These are phyloP conservation scores for Macaca nemestrina DNA, from an alignment of 2,113 vertebrate species.

Conservation along the genomic window DNA sequence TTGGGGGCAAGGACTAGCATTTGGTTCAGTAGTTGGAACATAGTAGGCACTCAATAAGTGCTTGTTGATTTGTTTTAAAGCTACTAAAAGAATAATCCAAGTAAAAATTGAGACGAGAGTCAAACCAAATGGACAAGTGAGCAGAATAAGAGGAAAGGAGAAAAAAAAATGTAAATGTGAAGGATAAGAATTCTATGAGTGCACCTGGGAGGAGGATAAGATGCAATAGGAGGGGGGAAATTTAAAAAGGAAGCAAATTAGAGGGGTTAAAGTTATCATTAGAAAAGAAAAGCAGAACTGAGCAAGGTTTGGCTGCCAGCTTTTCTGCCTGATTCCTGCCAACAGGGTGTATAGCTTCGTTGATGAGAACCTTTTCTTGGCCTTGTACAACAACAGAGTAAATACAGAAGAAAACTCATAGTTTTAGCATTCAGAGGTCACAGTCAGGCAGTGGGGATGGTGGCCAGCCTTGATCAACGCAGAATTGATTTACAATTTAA, in stretches of 20 bases:
- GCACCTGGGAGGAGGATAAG: background rate
- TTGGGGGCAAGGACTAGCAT: background rate
- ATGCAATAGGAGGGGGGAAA: background rate
- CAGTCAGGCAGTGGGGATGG: slow-evolving; percentile 10
- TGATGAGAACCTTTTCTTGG: slow-evolving; percentile 47
- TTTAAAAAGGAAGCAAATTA: slow-evolving; percentile 37
- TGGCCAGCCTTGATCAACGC: slow-evolving; percentile 65
- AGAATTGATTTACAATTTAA: slow-evolving; percentile 73
- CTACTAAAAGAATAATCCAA: slow-evolving; percentile 35
- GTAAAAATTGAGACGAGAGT: background rate
- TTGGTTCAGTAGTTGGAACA: background rate
- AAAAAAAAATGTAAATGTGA: background rate
- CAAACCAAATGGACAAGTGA: background rate
- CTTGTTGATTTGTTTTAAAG: background rate
- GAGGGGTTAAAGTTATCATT: slow-evolving; percentile 43
- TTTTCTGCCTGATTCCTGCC: slow-evolving; percentile 56
- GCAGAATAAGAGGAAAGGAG: slow-evolving; percentile 11
- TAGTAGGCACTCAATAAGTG: background rate
- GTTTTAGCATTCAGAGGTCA: slow-evolving; percentile 52
- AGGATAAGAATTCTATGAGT: background rate
- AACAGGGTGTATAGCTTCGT: background rate
- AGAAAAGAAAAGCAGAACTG: slow-evolving; percentile 12
- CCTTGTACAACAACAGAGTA: background rate
- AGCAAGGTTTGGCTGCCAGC: slow-evolving; percentile 40
- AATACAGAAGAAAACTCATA: slow-evolving; percentile 12